phyloP scores from a whole-genome alignment of 2,113 vertebrate genomes.

The Laticauda colubrina region DNA sequence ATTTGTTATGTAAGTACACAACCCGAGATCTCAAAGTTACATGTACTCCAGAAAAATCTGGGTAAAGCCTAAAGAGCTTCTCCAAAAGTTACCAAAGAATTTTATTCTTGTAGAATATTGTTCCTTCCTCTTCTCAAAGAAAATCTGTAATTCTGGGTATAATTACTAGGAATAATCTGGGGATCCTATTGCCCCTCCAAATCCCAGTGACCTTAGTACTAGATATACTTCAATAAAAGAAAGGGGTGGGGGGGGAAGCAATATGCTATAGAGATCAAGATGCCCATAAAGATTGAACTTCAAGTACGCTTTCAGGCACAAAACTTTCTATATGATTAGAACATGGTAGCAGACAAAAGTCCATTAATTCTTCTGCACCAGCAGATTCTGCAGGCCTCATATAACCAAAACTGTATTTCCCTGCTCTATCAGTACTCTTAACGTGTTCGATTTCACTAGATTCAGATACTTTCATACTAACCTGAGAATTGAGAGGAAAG shows the following conservation, averaged over 20 bases:
- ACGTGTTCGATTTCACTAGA: not conserved
- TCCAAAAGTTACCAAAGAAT: not conserved
- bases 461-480: slow-evolving; percentile 47
- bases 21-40: not conserved
- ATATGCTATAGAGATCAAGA: not conserved
- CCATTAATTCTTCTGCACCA: not conserved
- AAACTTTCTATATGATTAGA: not conserved
- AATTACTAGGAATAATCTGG: not conserved
- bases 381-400: not conserved
- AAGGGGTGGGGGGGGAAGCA: accelerated
- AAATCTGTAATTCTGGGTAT: not conserved
- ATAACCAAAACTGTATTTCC: not conserved
- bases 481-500: slow-evolving; percentile 93
- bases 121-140: not conserved
- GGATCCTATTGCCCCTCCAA: not conserved
- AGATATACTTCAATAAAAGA: not conserved
- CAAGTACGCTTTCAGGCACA: not conserved
- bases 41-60: not conserved
- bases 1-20: not conserved
- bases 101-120: not conserved
- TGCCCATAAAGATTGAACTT: not conserved
- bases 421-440: not conserved
- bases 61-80: not conserved
- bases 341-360: not conserved
- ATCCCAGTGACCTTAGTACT: not conserved